Evolutionary conservation across 2,113 vertebrate genomes (phyloP), one percentile per base, ranked within the genome.

Genomic region (Anolis sagrei): DNA sequence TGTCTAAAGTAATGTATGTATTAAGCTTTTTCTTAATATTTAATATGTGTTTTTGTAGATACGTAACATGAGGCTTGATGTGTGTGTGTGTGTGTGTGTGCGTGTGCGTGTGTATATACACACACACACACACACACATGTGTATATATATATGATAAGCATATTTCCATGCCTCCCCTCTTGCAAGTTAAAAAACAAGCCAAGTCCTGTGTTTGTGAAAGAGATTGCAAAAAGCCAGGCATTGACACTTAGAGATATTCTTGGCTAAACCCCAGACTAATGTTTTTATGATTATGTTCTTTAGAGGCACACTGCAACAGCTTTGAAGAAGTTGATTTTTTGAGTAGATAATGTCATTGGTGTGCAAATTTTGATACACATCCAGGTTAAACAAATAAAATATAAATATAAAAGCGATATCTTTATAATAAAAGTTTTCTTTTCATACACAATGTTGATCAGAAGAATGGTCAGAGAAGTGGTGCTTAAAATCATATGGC

Each of bases 151-250:
- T n/a, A n/a, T n/a, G n/a, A 58, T 58, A 72, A 58, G 79, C 79
- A 48, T 68, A 68, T 68, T 68, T 39, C 27, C 27, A 39, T 32
- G 9, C 68, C n/a, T 34, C 32, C 3, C 16, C 10, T 72, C 25
- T 48, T 72, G 62, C 25, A 68, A 48, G 25, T 58, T 82, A 54
- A 6, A 49, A n/a, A 48, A 19, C 61, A 32, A 49, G 34, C 27
- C 3, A 19, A 81, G 21, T 9, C 21, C 18, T 70, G 77, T 61
- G 54, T 80, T 80, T 80, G 1, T 64, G 39, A 88, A 87, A 81
- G 81, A 80, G 21, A 80, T 8, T 72, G 70, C 39, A 51, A 5
- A 78, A 88, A 74, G 21, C 54, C 0, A 0, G 44, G 27, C 7
- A 69, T 36, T 88, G 23, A 64, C 5, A n/a, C 1, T 81, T 29